phyloP scores from a whole-genome alignment of 2,888 invertebrate species.

The Tortricodes alternella region DNA sequence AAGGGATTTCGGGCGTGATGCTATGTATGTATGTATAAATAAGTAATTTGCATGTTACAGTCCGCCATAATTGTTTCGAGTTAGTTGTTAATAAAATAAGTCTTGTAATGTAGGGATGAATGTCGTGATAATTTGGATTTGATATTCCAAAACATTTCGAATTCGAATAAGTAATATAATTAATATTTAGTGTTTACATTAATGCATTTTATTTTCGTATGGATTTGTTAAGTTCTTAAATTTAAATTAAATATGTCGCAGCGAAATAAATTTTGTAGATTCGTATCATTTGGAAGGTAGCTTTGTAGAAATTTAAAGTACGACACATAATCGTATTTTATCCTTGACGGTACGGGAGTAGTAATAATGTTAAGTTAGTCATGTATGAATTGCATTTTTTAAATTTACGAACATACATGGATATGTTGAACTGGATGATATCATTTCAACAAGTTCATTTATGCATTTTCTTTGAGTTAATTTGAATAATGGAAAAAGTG shows the following conservation, averaged over 20 bases:
- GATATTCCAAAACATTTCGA: conserved; percentile 45
- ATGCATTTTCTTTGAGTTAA: conserved; percentile 23
- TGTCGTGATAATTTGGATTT: conserved; percentile 49
- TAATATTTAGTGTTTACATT: conserved; percentile 43
- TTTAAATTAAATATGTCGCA: conserved; percentile 26
- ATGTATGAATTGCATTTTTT: conserved; percentile 30
- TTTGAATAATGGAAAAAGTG: neutral
- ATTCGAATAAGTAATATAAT: conserved; percentile 44
- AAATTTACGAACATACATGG: conserved; percentile 25
- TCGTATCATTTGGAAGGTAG: conserved; percentile 16
- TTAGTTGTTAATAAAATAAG: conserved; percentile 26
- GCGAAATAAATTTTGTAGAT: conserved; percentile 18
- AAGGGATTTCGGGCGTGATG: no score
- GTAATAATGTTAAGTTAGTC: conserved; percentile 3
- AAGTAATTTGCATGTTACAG: conserved; percentile 33
- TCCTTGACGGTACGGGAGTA: neutral
- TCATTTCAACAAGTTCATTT: conserved; percentile 37
- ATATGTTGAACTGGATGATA: conserved; percentile 34
- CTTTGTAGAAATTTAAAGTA: conserved; percentile 2
- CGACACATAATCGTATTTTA: conserved; percentile 9
- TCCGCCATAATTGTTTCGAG: conserved; percentile 5
- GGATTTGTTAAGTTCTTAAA: conserved; percentile 24
- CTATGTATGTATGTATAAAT: neutral
- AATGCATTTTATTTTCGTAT: conserved; percentile 36
- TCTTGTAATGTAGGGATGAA: conserved; percentile 20